Percentiles rank a stretch among this genome's conserved stretches.
Conservation (phyloP, 2,888 invertebrate species). For the Synanthedon formicaeformis region DNA sequence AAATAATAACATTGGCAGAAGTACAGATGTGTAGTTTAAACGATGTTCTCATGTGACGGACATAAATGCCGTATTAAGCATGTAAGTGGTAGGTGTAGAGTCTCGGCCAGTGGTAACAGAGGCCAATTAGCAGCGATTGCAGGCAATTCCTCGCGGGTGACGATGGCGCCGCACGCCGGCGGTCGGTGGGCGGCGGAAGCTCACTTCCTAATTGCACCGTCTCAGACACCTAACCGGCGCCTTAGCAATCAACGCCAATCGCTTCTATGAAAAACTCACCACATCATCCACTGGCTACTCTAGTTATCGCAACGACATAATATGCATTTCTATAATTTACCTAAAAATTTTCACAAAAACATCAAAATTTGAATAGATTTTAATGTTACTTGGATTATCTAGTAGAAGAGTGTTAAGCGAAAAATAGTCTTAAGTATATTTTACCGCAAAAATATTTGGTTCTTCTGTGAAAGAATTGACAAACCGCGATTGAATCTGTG, state of each 20-base stretch:
- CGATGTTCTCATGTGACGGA: neutral
- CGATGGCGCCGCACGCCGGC: constrained; percentile 49
- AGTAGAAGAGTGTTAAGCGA: too few species aligned
- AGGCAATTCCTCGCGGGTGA: constrained; percentile 43
- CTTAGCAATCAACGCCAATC: constrained; percentile 62
- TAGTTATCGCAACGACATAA: neutral
- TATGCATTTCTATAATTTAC: too few species aligned
- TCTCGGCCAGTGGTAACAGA: constrained; percentile 2
- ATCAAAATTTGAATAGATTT: too few species aligned
- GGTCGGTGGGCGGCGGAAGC: constrained; percentile 66
- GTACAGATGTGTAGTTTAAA: neutral
- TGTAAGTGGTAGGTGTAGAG: constrained; percentile 23
- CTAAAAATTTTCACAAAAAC: too few species aligned
- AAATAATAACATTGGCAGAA: too few species aligned
- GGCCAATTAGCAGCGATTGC: constrained; percentile 55
- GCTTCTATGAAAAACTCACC: constrained; percentile 28
- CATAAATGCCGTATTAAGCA: constrained; percentile 1
- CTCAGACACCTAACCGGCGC: constrained; percentile 67
- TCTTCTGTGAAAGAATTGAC: too few species aligned
- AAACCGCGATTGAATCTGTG: too few species aligned
- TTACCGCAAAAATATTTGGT: too few species aligned
- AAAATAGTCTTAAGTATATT: too few species aligned
- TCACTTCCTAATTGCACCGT: constrained; percentile 65
- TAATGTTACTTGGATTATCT: too few species aligned
- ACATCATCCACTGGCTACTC: neutral